These are phyloP conservation scores for Pristis pectinata DNA, from an alignment of 2,797 vertebrate species.

Conservation along the genomic window DNA sequence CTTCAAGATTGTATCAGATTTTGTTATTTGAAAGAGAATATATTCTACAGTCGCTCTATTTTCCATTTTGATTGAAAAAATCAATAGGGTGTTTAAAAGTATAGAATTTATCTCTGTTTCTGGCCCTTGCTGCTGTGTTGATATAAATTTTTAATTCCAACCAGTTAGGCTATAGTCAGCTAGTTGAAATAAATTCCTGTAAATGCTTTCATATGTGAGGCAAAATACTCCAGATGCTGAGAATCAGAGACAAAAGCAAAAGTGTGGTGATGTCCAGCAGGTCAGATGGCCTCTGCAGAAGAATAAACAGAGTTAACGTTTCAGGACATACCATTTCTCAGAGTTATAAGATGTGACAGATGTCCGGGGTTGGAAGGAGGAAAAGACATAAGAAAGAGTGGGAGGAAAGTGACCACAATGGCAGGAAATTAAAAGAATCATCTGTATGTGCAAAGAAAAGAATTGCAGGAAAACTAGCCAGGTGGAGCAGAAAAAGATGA, in stretches of 20 bases:
- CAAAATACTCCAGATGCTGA: not conserved
- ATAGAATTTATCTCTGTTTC: not conserved
- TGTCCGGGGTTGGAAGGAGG: not conserved
- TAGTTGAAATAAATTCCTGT: not conserved
- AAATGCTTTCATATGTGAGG: not conserved
- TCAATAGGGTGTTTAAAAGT: not conserved
- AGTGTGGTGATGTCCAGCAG: not conserved
- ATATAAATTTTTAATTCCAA: not conserved
- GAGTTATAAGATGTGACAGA: not conserved
- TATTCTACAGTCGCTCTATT: not conserved
- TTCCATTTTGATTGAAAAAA: not conserved
- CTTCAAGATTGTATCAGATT: not conserved
- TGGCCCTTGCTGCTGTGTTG: not conserved
- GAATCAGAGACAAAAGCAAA: not conserved
- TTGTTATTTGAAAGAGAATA: not conserved
- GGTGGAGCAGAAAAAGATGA: not conserved
- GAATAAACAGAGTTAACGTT: not conserved
- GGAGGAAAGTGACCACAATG: too few species aligned
- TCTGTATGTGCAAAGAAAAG: not conserved
- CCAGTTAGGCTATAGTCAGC: not conserved
- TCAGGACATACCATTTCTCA: not conserved
- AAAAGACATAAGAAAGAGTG: not conserved
- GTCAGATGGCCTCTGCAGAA: too few species aligned
- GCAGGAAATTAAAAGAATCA: not conserved
- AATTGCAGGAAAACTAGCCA: not conserved